phyloP scores from a whole-genome alignment of 2,797 vertebrate genomes.

The Amphiprion clarkii region DNA sequence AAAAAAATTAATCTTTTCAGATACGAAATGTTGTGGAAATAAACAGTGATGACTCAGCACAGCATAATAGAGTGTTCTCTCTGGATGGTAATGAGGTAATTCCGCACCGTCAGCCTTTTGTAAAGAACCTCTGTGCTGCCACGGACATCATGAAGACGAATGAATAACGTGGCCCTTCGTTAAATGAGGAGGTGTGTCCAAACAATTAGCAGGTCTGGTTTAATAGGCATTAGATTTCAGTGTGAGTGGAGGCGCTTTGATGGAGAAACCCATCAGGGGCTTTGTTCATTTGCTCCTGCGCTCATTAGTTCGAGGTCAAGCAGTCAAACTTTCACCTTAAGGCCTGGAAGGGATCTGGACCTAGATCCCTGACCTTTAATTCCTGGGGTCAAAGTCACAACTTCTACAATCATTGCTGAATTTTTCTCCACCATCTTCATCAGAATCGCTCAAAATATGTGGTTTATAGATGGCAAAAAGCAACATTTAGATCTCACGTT shows the following conservation, averaged over 20 bases:
- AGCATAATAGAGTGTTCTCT: conserved; percentile 1
- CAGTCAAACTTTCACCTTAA: conserved; percentile 14
- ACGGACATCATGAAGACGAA: conserved; percentile 33
- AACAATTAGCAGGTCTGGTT: conserved; percentile 30
- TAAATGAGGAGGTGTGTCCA: conserved; percentile 50
- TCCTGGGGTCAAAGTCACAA: not conserved
- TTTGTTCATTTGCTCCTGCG: conserved; percentile 29
- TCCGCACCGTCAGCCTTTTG: conserved; percentile 11
- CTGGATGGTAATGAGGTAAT: conserved; percentile 14
- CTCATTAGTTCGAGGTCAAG: conserved; percentile 63
- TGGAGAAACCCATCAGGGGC: conserved; percentile 44
- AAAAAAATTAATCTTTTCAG: not conserved
- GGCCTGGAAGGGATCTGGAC: conserved; percentile 34
- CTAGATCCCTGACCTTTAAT: conserved; percentile 36
- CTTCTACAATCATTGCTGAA: not conserved
- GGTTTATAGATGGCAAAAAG: not conserved
- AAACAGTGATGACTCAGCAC: conserved; percentile 21
- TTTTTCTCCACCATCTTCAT: not conserved
- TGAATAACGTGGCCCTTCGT: not conserved
- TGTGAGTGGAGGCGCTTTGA: conserved; percentile 25
- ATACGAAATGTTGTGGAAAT: conserved; percentile 5
- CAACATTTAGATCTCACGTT: not conserved
- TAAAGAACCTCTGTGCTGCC: not conserved
- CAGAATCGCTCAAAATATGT: not conserved
- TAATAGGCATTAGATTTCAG: conserved; percentile 35